Conservation (phyloP, 2,113 vertebrate species). For the Bufo gargarizans region DNA sequence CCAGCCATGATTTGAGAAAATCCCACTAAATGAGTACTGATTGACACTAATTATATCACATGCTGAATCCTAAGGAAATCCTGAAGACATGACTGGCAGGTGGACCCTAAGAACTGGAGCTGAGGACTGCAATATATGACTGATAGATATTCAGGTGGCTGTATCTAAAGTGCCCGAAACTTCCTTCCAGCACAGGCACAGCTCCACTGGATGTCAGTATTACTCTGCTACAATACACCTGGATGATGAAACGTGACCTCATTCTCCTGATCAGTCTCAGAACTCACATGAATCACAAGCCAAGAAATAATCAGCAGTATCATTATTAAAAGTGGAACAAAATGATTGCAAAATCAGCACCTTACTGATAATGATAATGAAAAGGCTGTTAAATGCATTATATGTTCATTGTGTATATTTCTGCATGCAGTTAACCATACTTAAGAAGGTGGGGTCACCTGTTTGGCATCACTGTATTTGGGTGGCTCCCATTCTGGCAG, state of each 20-base stretch:
- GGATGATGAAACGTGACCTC: background rate
- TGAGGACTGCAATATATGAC: no score
- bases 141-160: background rate
- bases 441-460: no score
- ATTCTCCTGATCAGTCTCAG: background rate
- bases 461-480: no score
- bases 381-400: background rate
- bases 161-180: background rate
- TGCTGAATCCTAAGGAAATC: no score
- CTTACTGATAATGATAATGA: background rate
- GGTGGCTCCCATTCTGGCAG: no score
- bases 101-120: background rate
- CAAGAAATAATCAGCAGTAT: background rate
- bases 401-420: no score
- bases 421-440: no score
- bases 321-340: background rate
- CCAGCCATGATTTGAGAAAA: no score
- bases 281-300: background rate
- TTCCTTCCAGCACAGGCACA: background rate
- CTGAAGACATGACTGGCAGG: no score
- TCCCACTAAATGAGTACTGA: no score
- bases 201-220: constrained; percentile 55
- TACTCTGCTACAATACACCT: constrained; percentile 17
- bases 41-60: no score
- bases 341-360: background rate